Base-by-base conservation (phyloP, 1,140 invertebrate genomes). In the Cydia splendana region DNA sequence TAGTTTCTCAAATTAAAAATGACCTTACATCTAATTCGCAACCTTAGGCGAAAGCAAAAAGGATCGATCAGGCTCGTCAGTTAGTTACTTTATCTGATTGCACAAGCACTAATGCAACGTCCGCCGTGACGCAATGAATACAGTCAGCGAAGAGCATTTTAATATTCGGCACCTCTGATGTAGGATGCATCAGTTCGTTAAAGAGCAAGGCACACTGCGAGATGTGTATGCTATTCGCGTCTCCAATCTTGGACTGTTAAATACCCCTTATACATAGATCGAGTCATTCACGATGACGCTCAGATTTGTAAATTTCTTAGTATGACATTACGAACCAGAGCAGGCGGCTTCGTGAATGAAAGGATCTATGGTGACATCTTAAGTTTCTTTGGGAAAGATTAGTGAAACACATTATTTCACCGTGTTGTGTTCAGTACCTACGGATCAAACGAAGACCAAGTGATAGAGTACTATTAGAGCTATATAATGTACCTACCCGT, bases 31-130 rank as follows among this genome's bases (percentile, higher is more conserved):
- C 57, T 24, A 62, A 62, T 62, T 62, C 9, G 57, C 20, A 62
- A 62, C 18, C 20, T 62, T 62, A 62, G 57, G n/a, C 51, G 51
- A 62, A 62, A 24, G 57, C 57, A 62, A 62, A 62, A 62, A 62
- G 57, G 57, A 62, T 62, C 57, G 57, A 62, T 62, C 20, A 62
- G 15, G 51, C 12, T 24, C 57, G 57, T 62, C 57, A 62, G 24
- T 62, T 62, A 62, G 57, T 20, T 57, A n/a, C 18, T 24, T 62
- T 53, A 62, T 62, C 57, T 24, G 57, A 53, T 62, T 62, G 20
- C 20, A 20, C 7, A 24, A 24, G 57, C 20, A 18, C 9, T 20
- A n/a, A 20, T 62, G 57, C 57, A 62, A 62, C 57, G 57, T 62
- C 57, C 57, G 57, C 20, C 20, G 57, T 62, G 57, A 62, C 57